Evolutionary conservation across 2,888 invertebrate genomes (phyloP).

Genomic region (Heliconius charithonia): DNA sequence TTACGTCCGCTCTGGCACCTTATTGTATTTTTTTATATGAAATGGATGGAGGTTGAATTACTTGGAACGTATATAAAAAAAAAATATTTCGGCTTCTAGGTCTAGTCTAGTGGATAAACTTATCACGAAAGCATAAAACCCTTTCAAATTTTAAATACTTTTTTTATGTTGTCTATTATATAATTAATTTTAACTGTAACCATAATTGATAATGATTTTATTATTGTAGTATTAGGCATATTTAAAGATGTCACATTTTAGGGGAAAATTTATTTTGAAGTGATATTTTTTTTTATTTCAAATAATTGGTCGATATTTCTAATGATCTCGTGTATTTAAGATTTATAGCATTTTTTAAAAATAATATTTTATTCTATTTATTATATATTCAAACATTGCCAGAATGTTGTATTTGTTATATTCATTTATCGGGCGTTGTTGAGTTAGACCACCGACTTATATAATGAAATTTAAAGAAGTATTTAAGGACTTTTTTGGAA

Average conservation of each 20-base stretch:
- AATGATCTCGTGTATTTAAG: neutral
- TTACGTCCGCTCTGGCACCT: neutral
- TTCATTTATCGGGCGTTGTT: neutral
- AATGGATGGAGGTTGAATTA: too few relatives aligned
- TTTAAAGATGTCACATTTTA: neutral
- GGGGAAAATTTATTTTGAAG: neutral
- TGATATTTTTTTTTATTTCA: neutral
- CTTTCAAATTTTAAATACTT: too few relatives aligned
- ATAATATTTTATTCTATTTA: neutral
- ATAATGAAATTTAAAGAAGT: neutral
- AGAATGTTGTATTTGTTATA: neutral
- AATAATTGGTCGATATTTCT: neutral
- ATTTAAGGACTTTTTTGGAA: neutral
- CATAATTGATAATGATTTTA: neutral
- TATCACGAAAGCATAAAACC: too few relatives aligned
- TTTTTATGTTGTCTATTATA: too few relatives aligned
- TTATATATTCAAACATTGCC: neutral
- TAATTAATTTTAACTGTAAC: neutral
- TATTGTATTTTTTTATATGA: neutral
- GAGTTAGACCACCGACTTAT: neutral
- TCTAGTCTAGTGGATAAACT: too few relatives aligned
- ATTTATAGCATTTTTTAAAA: neutral
- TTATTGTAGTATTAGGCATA: neutral
- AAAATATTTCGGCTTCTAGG: too few relatives aligned
- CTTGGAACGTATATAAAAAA: too few relatives aligned